Evolutionary conservation across 2,113 vertebrate genomes (phyloP).

Genomic region (Ariopsis seemanni): DNA sequence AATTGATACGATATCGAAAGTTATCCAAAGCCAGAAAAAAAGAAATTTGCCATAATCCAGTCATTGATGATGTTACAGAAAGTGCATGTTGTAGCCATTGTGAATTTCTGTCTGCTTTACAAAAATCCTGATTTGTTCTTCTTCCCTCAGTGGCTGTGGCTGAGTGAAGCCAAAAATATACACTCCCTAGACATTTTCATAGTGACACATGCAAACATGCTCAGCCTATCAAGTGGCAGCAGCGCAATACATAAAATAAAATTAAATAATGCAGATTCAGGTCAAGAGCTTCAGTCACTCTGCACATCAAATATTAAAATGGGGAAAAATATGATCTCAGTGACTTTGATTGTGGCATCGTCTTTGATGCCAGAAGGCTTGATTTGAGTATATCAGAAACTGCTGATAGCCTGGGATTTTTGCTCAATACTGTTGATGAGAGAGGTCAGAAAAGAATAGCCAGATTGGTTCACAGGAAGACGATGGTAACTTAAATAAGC

Average conservation of each 20-base stretch:
- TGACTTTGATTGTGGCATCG: too few relatives aligned
- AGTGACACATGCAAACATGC: background rate
- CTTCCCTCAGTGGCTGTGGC: slow-evolving; percentile 1
- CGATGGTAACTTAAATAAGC: background rate
- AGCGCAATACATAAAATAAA: background rate
- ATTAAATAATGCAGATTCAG: background rate
- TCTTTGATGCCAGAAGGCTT: background rate
- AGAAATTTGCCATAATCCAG: slow-evolving; percentile 4
- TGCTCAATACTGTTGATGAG: background rate
- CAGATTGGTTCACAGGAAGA: background rate
- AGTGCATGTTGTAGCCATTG: slow-evolving; percentile 4
- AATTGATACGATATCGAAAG: background rate
- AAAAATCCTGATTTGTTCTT: slow-evolving; percentile 38
- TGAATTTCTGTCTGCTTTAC: slow-evolving; percentile 4
- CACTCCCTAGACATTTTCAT: background rate
- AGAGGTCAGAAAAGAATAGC: background rate
- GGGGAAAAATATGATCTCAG: too few relatives aligned
- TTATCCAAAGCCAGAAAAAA: background rate
- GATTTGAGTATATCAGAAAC: background rate
- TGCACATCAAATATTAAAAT: background rate
- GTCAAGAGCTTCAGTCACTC: background rate
- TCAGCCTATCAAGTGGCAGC: background rate
- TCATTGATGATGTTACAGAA: background rate
- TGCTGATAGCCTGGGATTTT: background rate
- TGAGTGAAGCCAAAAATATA: background rate